These are phyloP conservation scores for Cecidostiba fungosa DNA, from an alignment of 2,888 invertebrate genomes.

Conservation along the genomic window DNA sequence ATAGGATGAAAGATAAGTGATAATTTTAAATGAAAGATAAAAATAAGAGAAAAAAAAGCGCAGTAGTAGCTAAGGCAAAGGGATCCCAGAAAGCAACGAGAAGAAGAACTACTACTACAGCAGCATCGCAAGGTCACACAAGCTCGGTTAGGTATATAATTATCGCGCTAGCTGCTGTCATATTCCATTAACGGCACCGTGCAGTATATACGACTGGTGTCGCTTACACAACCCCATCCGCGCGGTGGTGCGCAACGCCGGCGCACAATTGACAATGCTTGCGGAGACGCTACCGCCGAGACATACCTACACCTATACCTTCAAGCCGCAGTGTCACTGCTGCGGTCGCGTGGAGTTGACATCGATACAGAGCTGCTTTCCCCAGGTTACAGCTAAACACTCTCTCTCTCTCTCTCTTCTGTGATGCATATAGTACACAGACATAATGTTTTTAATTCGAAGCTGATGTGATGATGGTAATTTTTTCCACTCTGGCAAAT, in stretches of 20 bases:
- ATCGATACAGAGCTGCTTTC: slow-evolving; percentile 72
- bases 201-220: slow-evolving; percentile 67
- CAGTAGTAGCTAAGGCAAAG: too few relatives aligned
- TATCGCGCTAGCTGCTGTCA: slow-evolving; percentile 76
- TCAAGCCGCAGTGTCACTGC: slow-evolving; percentile 55
- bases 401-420: neutral
- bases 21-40: too few relatives aligned
- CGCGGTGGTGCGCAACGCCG: slow-evolving; percentile 68
- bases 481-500: too few relatives aligned
- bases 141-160: slow-evolving; percentile 73
- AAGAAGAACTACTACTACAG: neutral
- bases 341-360: slow-evolving; percentile 75
- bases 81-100: too few relatives aligned
- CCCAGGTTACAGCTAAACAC: neutral
- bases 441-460: too few relatives aligned
- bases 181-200: slow-evolving; percentile 74
- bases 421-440: neutral
- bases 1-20: too few relatives aligned
- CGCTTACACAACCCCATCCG: slow-evolving; percentile 73
- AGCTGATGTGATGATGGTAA: too few relatives aligned
- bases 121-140: slow-evolving; percentile 13
- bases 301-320: slow-evolving; percentile 39
- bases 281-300: slow-evolving; percentile 58
- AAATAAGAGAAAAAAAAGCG: too few relatives aligned
- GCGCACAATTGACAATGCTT: slow-evolving; percentile 74